These are phyloP conservation scores for Streblospio benedicti DNA, from an alignment of 1,140 invertebrate genomes.

Conservation along the genomic window DNA sequence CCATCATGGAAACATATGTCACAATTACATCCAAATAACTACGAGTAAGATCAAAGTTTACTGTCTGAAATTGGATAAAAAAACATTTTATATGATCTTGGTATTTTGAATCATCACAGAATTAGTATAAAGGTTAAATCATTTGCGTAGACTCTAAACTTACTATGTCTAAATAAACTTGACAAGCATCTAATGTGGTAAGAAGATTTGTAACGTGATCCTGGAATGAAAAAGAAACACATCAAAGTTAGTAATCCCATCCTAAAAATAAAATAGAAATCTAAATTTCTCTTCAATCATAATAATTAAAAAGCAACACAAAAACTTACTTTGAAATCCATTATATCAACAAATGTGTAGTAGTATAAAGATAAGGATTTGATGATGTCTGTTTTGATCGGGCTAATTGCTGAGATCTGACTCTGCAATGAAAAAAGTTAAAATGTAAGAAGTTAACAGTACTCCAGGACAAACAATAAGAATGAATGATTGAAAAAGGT, in stretches of 20 bases:
- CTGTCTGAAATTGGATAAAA: constrained; percentile 53
- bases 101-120: not conserved
- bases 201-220: constrained; percentile 94
- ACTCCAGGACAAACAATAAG: no score
- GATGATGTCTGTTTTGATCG: constrained; percentile 73
- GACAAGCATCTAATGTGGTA: constrained; percentile 95
- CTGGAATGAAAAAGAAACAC: constrained; percentile 34
- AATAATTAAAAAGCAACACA: not conserved
- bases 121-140: not conserved
- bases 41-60: constrained; percentile 94
- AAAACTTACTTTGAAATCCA: constrained; percentile 74
- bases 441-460: no score
- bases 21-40: constrained; percentile 88
- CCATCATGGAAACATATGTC: constrained; percentile 92
- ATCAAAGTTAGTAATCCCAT: no score
- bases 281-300: no score
- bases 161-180: constrained; percentile 85
- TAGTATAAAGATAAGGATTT: constrained; percentile 96
- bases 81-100: not conserved
- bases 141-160: constrained; percentile 34
- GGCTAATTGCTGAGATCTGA: constrained; percentile 25
- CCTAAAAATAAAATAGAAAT: no score
- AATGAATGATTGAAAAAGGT: constrained; percentile 11
- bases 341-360: constrained; percentile 97
- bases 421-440: constrained; percentile 36